Base-by-base conservation (phyloP, 2,113 vertebrate species). In the Mesocricetus auratus region DNA sequence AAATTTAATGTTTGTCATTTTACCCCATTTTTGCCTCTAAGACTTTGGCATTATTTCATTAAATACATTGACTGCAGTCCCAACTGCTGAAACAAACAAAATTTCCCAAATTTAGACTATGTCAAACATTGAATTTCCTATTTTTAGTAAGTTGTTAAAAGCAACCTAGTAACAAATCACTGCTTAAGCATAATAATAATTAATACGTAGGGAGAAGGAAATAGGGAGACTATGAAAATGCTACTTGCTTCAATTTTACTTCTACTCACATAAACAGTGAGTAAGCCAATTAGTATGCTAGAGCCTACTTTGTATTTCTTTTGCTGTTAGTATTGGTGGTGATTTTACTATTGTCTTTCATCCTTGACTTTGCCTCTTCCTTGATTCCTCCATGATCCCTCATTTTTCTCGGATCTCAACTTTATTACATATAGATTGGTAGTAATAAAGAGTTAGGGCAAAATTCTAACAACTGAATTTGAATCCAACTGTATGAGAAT, bases 121-220 rank as follows among this genome's bases (percentile, higher is more conserved):
- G 42, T n/a, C 47, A 86, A 11, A 53, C 17, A 77, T 53, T 29
- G 17, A 1, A 66, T 87, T 97, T 78, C 29, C 36, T 87, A 78
- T 78, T 56, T 71, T 58, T 74, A 95, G 26, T 83, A 87, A 83
- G 13, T 45, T 83, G 3, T 83, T 90, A 68, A 71, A 94, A 87
- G n/a, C 26, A 92, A 7, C 5, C 68, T 88, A 73, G 7, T 78
- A 50, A 19, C 16, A 78, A 86, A 94, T 73, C n/a, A 42, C 5
- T 79, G 24, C 69, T 87, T 95, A 77, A 8, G 2, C n/a, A 66
- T 58, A 94, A 90, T 13, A 95, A n/a, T 73, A 11, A 86, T 29
- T 53, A 90, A 90, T 92, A 12, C 50, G 50, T 2, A 6, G 94
- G 42, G 47, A 33, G 5, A 88, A 92, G 21, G 60, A 86, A 94